Percentiles rank a stretch among this genome's conserved stretches.
Conservation (phyloP, 2,888 invertebrate species). For the Drosophila neonasuta region DNA sequence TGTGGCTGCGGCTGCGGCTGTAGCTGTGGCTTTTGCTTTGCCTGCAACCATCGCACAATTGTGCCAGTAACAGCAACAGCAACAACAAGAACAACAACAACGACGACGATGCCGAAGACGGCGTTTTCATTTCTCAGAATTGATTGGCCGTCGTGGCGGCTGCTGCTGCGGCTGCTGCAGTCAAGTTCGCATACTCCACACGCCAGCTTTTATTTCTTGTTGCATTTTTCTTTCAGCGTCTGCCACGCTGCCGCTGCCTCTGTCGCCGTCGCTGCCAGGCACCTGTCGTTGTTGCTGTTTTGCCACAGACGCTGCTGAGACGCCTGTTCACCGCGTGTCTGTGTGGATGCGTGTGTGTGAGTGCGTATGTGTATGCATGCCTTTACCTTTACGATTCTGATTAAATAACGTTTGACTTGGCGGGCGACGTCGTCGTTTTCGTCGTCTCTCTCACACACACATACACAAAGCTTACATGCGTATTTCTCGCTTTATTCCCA, state of each 20-base stretch:
- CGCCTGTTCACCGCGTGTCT: slow-evolving; percentile 29
- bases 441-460: slow-evolving; percentile 23
- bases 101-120: slow-evolving; percentile 63
- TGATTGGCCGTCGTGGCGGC: slow-evolving; percentile 73
- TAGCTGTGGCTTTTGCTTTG: slow-evolving; percentile 53
- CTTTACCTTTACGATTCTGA: slow-evolving; percentile 67
- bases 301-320: slow-evolving; percentile 47
- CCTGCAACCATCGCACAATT: slow-evolving; percentile 66
- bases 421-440: slow-evolving; percentile 44
- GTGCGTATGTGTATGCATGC: slow-evolving; percentile 34
- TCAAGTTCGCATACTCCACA: slow-evolving; percentile 61
- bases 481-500: slow-evolving; percentile 28
- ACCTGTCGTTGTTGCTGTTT: slow-evolving; percentile 49
- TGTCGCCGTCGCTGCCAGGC: slow-evolving; percentile 44
- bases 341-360: neutral
- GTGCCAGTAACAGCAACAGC: slow-evolving; percentile 53
- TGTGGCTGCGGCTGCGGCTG: slow-evolving; percentile 27
- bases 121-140: slow-evolving; percentile 78
- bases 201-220: slow-evolving; percentile 63
- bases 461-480: slow-evolving; percentile 6
- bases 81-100: slow-evolving; percentile 44
- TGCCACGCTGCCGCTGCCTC: slow-evolving; percentile 16
- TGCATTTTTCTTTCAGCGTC: slow-evolving; percentile 59
- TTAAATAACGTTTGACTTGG: slow-evolving; percentile 76
- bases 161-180: slow-evolving; percentile 37